Conservation (phyloP, 2,113 vertebrate genomes). For the Ursus arctos region DNA sequence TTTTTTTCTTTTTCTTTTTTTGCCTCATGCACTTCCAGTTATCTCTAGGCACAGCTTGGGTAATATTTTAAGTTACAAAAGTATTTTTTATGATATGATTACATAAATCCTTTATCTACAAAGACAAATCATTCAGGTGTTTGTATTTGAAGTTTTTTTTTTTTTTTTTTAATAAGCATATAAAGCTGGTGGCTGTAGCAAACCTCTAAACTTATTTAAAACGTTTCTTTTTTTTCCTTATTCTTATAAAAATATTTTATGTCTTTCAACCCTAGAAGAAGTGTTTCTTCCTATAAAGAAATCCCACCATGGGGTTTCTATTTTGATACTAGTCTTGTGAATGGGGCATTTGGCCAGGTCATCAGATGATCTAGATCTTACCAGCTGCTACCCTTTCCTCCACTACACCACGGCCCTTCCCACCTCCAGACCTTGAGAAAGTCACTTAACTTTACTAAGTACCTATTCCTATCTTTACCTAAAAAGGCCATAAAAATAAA, state of each 20-base stretch:
- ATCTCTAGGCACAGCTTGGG: conserved; percentile 77
- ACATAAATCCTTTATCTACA: conserved; percentile 57
- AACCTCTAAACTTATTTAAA: conserved; percentile 60
- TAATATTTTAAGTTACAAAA: conserved; percentile 73
- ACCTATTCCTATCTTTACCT: not conserved
- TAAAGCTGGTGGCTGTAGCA: not conserved
- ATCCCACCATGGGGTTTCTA: not conserved
- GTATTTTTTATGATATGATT: conserved; percentile 68
- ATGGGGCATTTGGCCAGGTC: not conserved
- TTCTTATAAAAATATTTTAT: conserved; percentile 35
- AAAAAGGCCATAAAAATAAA: conserved; percentile 10
- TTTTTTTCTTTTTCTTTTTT: conserved; percentile 55
- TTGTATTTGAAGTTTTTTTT: not conserved
- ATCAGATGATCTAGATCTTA: not conserved
- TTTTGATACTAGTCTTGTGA: not conserved
- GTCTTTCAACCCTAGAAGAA: not conserved
- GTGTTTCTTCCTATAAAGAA: conserved; percentile 45
- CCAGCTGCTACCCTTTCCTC: not conserved
- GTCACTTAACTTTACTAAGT: not conserved
- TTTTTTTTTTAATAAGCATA: conserved; percentile 28
- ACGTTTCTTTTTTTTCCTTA: not conserved
- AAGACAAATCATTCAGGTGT: conserved; percentile 54
- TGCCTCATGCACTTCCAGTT: conserved; percentile 49
- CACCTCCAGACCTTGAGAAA: not conserved
- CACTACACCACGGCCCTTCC: not conserved